phyloP scores from a whole-genome alignment of 2,888 invertebrate species.

The Amphipoea oculea region DNA sequence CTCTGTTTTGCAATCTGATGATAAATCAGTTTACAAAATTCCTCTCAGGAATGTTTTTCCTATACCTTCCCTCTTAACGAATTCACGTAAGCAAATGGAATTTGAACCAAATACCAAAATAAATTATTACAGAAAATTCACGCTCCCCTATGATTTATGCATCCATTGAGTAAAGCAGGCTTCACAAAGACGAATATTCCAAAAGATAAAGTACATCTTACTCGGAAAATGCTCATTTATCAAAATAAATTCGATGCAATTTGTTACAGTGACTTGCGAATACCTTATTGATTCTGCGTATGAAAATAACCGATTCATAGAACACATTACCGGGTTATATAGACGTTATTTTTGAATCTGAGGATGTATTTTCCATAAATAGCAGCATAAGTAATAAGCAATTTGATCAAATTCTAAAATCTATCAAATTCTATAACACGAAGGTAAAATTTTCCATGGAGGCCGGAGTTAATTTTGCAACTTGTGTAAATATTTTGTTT shows the following conservation, averaged over 20 bases:
- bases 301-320: slow-evolving; percentile 59
- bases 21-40: neutral
- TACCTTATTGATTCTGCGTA: slow-evolving; percentile 60
- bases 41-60: neutral
- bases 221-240: slow-evolving; percentile 68
- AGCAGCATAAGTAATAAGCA: slow-evolving; percentile 19
- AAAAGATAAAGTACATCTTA: slow-evolving; percentile 61
- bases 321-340: slow-evolving; percentile 30
- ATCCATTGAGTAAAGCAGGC: slow-evolving; percentile 32
- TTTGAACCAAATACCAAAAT: slow-evolving; percentile 29
- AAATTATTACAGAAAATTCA: slow-evolving; percentile 30
- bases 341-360: slow-evolving; percentile 46
- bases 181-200: slow-evolving; percentile 54
- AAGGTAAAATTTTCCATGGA: neutral
- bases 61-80: neutral
- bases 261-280: slow-evolving; percentile 72
- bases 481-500: neutral
- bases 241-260: slow-evolving; percentile 70
- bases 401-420: slow-evolving; percentile 45
- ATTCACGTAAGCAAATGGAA: slow-evolving; percentile 8
- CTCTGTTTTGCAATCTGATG: neutral
- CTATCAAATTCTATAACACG: neutral
- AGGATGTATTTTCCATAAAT: slow-evolving; percentile 39
- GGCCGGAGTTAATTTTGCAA: neutral
- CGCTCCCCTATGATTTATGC: slow-evolving; percentile 38